Base-by-base conservation (phyloP, 2,888 invertebrate species). In the Ophion obscuratus region DNA sequence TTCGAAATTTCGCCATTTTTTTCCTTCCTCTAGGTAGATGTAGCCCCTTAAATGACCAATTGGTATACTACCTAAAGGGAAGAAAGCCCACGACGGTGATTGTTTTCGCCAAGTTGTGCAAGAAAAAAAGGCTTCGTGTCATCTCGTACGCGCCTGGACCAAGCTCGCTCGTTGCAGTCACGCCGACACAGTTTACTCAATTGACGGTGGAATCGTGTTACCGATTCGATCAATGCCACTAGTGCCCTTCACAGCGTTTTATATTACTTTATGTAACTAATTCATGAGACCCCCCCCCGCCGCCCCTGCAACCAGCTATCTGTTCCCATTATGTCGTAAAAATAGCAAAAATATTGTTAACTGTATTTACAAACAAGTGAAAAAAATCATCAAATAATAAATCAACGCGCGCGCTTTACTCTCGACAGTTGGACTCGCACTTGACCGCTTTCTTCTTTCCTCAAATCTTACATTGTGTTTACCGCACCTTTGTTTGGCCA, bases 211-310 rank as follows among this genome's bases (percentile, higher is more conserved):
- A 74, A 81, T 86, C 83, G 81, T 83, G 86, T 86, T 77, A 83
- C 86, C 64, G 74, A 83, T 86, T 81, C 80, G 71, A 83, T 86
- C 78, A 77, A 80, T 76, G 85, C 62, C 47, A 70, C 83, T 78
- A 81, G 68, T 81, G 74, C 66, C 73, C 79, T 83, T 79, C 17
- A 17, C 53, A 81, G 64, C 53, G 78, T 64, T 78, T 83, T 64
- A 79, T 70, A 76, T 86, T 83, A 73, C 80, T 87, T 86, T 81
- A 85, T 71, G 78, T 85, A 86, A 86, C 86, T 67, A 67, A 57
- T 57, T 76, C 67, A 24, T n/a, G 31, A 67, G 40, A 27, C 27
- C 47, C n/a, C 27, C 17, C 14, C 17, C 27, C 47, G 11, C 27
- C 17, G 4, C 17, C 14, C 17, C 17, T 14, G 14, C 53, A 9